Conservation (phyloP, 1,140 invertebrate genomes). For the Bemisia tabaci region DNA sequence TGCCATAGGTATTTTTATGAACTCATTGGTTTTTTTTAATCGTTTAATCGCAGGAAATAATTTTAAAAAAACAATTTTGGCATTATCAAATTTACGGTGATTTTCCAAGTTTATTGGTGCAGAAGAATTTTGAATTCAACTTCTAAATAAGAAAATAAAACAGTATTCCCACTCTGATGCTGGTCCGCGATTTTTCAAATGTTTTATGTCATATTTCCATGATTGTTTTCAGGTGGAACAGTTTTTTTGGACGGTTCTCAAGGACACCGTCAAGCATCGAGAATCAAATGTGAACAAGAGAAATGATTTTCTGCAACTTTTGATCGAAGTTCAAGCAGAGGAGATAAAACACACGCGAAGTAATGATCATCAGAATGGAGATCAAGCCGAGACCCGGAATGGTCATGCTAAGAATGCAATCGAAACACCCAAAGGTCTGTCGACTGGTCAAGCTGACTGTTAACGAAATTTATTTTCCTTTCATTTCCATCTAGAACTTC, state of each 20-base stretch:
- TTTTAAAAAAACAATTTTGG: constrained; percentile 29
- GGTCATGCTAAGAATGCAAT: not conserved
- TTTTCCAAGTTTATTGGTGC: no score
- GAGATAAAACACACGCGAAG: not conserved
- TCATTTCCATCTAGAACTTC: no score
- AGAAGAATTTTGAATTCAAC: no score
- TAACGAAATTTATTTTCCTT: no score
- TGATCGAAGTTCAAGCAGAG: constrained; percentile 20
- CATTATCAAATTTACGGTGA: constrained; percentile 15
- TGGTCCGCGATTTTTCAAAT: constrained; percentile 19
- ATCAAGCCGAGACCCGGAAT: not conserved
- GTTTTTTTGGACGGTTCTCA: constrained; percentile 36
- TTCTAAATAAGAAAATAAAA: no score
- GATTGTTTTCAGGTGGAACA: constrained; percentile 20
- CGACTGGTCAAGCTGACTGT: not conserved
- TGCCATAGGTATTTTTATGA: no score
- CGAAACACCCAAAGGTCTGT: not conserved
- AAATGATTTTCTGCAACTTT: constrained; percentile 31
- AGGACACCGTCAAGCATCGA: constrained; percentile 31
- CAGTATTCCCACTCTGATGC: no score
- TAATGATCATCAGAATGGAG: not conserved
- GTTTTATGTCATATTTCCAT: constrained; percentile 15
- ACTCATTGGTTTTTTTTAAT: no score
- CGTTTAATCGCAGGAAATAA: constrained; percentile 17
- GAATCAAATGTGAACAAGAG: constrained; percentile 30